phyloP scores from a whole-genome alignment of 2,797 vertebrate species.

The Xyrichtys novacula region DNA sequence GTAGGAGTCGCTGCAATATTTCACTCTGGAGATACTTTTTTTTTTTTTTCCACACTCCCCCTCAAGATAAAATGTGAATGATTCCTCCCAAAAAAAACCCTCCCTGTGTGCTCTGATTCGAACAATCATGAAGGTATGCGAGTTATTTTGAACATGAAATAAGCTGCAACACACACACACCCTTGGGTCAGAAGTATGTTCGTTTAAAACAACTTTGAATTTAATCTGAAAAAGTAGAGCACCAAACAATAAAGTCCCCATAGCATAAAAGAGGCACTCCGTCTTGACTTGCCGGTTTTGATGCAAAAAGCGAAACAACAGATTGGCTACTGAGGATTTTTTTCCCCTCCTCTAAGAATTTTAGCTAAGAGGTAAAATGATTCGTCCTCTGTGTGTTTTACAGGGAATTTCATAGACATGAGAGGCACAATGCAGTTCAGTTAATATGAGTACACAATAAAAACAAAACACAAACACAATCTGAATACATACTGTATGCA shows the following conservation, averaged over 20 bases:
- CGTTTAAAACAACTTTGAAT: constrained; percentile 80
- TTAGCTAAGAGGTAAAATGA: constrained; percentile 77
- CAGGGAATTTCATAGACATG: constrained; percentile 75
- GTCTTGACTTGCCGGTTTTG: constrained; percentile 71
- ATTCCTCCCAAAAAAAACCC: constrained; percentile 52
- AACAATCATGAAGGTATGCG: constrained; percentile 12
- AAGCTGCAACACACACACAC: constrained; percentile 74
- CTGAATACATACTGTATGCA: constrained; percentile 68
- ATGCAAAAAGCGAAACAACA: constrained; percentile 77
- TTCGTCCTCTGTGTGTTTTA: constrained; percentile 76
- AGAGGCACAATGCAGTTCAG: constrained; percentile 83
- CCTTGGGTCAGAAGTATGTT: constrained; percentile 75
- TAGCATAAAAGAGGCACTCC: constrained; percentile 81
- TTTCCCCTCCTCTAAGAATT: constrained; percentile 50
- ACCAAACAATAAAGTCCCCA: constrained; percentile 82
- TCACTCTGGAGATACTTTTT: constrained; percentile 24
- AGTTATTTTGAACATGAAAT: constrained; percentile 45
- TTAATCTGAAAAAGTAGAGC: constrained; percentile 84
- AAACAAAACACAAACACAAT: constrained; percentile 76
- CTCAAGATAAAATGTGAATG: constrained; percentile 47
- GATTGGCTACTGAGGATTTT: constrained; percentile 76
- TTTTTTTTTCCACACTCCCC: neutral
- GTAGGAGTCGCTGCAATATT: constrained; percentile 27
- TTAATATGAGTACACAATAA: constrained; percentile 70
- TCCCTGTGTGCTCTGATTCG: constrained; percentile 32